Evolutionary conservation across 2,113 vertebrate genomes (phyloP), one percentile per base, ranked within the genome.

Genomic region (Chaenocephalus aceratus): DNA sequence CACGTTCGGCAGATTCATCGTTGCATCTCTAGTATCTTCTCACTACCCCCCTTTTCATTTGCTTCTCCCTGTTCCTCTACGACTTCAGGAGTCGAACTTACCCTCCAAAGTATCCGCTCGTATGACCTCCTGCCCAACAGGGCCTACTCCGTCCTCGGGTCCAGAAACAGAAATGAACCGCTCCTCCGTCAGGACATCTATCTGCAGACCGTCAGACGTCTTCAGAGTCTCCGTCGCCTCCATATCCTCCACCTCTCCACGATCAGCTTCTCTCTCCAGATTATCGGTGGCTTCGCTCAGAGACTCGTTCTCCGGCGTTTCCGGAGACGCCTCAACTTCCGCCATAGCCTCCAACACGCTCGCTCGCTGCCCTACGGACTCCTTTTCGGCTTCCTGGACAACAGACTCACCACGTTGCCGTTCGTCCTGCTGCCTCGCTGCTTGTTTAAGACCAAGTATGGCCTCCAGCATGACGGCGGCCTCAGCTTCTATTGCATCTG

Each of bases 181-280:
- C 60, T 80, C 68, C 23, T 63, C 73, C 62, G 80, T 67, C 65
- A 80, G 53, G 0, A 21, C 14, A 1, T 85, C 68, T 1, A 30
- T 21, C 63, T 77, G 62, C 34, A 76, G 78, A 46, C 30, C 68
- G 73, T 63, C 74, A 62, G 57, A 30, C 41, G 58, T 8, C 10
- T 12, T 14, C 16, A 65, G 36, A 26, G 21, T 49, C 8, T 67
- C 71, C 1, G 48, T 41, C 8, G 4, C 23, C 56, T 76, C 71
- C 26, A 0, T 11, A 0, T 74, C 62, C 26, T 74, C 53, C 1
- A 21, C 26, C 16, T 65, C 74, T 18, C 21, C 53, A 16, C 46
- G 36, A 41, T 59, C 64, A 6, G 69, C 79, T 54, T 73, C 74
- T 21, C 13, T 64, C 52, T 85, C 73, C 45, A 80, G 68, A 34